Conservation (phyloP, 2,888 invertebrate species). For the Cecidostiba fungosa region DNA sequence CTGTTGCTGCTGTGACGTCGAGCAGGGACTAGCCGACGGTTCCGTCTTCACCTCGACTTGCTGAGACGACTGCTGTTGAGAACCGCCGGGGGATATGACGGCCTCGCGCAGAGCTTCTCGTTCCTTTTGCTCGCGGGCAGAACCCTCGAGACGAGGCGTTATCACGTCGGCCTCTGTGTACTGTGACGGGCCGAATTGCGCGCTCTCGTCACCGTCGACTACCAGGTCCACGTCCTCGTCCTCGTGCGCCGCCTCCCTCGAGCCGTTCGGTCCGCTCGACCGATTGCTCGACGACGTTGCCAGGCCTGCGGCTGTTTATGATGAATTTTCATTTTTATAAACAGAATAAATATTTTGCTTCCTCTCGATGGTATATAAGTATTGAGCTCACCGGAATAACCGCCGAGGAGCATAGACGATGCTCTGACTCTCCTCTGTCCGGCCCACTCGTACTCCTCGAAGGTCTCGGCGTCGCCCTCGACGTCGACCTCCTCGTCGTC, state of each 20-base stretch:
- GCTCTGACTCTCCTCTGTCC: constrained; percentile 91
- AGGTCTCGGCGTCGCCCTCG: constrained; percentile 84
- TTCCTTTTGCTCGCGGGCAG: constrained; percentile 81
- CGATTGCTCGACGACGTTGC: constrained; percentile 78
- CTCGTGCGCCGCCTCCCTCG: constrained; percentile 80
- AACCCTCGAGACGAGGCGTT: constrained; percentile 80
- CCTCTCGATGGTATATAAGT: background rate
- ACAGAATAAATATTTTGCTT: too few relatives aligned
- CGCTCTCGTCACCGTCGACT: constrained; percentile 93
- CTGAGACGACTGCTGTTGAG: constrained; percentile 69
- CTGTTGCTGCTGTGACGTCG: constrained; percentile 67
- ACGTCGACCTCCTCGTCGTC: constrained; percentile 92
- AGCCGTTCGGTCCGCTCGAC: constrained; percentile 62
- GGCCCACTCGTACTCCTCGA: constrained; percentile 95
- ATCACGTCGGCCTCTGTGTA: constrained; percentile 90
- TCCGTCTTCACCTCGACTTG: constrained; percentile 77
- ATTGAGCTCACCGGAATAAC: constrained; percentile 81
- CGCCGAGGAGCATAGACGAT: constrained; percentile 86
- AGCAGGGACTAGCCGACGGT: constrained; percentile 73
- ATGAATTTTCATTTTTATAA: background rate
- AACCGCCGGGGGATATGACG: constrained; percentile 79
- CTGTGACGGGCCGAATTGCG: constrained; percentile 92
- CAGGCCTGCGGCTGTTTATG: constrained; percentile 77
- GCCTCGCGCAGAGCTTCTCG: constrained; percentile 82
- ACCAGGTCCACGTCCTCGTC: constrained; percentile 89